Base-by-base conservation (phyloP, 1,140 invertebrate genomes). In the Onthophagus taurus region DNA sequence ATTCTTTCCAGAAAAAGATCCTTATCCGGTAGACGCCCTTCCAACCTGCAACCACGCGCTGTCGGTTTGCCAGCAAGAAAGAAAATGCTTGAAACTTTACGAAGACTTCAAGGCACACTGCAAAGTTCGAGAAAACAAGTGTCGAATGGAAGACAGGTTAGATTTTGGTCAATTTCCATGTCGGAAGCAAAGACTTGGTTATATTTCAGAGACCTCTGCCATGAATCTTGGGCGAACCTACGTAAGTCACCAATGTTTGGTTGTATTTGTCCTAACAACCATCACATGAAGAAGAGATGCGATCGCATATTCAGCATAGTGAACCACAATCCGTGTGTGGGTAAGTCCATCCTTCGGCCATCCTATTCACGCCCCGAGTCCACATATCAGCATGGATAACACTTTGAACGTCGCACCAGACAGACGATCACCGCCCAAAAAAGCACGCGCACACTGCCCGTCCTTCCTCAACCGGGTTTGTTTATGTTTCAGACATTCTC, bases 291-390 rank as follows among this genome's bases (percentile, higher is more conserved):
- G 74, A 83, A 81, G 54, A 76, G 82, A 51, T 90, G 88, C 67
- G 85, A 91, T 63, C 72, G 80, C 53, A 85, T 89, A 63, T 90
- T 89, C 68, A 76, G 77, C 46, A 76, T 81, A 58, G 83, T 90
- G 58, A 89, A 91, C 72, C 83, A 89, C 67, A 90, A 91, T 72
- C 85, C 86, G 12, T 91, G 88, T 68, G 80, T 90, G 58, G 85
- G 88, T 91, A 76, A 88, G 85, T 83, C 64, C 42, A 49, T 34
- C 13, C 31, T 17, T 13, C 17, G 9, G 38, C 6, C n/a, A n/a
- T n/a, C n/a, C n/a, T n/a, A n/a, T 26, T n/a, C 23, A n/a, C 34
- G 18, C 34, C 18, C 17, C 16, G 19, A 26, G 7, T 26, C 24
- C 7, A 17, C 34, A 36, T 36, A 12, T 36, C 31, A n/a, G n/a